A percentile compares a stretch with the other conserved stretches of the same genome.
phyloP scores from a whole-genome alignment of 2,113 vertebrate genomes.

The Oncorhynchus keta region DNA sequence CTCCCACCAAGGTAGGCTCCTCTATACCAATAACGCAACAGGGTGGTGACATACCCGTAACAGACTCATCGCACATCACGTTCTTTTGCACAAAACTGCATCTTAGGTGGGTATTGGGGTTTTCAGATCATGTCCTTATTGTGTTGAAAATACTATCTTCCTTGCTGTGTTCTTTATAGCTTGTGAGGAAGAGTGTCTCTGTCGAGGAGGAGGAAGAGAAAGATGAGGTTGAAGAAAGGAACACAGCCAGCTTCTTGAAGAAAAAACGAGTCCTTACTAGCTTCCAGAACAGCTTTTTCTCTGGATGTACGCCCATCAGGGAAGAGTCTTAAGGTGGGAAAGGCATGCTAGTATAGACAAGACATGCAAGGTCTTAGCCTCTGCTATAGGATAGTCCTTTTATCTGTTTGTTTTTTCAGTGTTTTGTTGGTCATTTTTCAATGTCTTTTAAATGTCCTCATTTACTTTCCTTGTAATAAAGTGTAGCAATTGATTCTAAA shows the following conservation, averaged over 20 bases:
- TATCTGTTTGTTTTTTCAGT: background rate
- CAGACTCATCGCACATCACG: background rate
- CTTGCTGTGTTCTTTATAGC: conserved; percentile 55
- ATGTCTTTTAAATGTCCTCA: conserved; percentile 23
- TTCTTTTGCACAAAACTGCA: background rate
- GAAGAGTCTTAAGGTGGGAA: conserved; percentile 66
- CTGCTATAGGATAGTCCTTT: background rate
- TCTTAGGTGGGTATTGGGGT: background rate
- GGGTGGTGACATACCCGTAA: background rate
- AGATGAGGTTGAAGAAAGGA: conserved; percentile 32
- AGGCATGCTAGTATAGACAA: background rate
- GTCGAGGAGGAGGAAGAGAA: conserved; percentile 32
- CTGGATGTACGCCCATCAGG: conserved; percentile 83
- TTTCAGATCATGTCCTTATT: background rate
- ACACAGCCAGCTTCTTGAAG: conserved; percentile 69
- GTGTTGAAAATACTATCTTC: background rate
- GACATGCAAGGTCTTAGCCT: too few relatives aligned
- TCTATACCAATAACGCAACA: background rate
- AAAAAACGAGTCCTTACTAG: conserved; percentile 81
- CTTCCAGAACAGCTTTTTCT: conserved; percentile 85
- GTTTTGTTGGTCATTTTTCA: conserved; percentile 9
- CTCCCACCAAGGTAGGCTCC: conserved; percentile 77
- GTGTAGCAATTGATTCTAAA: conserved; percentile 35
- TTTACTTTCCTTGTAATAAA: conserved; percentile 11
- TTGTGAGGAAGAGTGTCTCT: conserved; percentile 51